Evolutionary conservation across 2,113 vertebrate genomes (phyloP).

Genomic region (Mellivora capensis): DNA sequence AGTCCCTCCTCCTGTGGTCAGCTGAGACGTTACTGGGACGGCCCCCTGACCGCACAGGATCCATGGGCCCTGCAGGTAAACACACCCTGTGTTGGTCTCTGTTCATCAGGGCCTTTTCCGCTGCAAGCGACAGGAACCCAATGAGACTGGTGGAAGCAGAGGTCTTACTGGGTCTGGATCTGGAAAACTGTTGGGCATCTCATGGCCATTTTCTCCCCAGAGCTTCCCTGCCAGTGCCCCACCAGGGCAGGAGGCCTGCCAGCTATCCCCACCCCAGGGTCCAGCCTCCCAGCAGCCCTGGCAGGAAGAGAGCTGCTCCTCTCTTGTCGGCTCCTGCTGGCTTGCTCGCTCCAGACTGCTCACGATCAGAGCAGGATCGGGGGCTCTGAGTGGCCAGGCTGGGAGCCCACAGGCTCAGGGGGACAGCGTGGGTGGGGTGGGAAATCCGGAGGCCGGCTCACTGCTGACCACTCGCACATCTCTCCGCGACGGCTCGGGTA

Average conservation of each 20-base stretch:
- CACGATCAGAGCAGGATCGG: not conserved
- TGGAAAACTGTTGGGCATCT: not conserved
- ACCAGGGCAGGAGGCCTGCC: not conserved
- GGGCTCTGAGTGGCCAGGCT: not conserved
- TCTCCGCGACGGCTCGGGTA: not conserved
- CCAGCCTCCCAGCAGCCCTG: not conserved
- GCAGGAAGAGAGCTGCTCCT: not conserved
- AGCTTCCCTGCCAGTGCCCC: not conserved
- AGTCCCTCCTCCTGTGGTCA: not conserved
- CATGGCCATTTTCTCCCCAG: not conserved
- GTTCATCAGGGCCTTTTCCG: not conserved
- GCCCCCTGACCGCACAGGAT: too few relatives aligned
- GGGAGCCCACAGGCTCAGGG: fast-evolving
- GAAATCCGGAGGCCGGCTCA: fast-evolving
- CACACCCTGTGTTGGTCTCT: not conserved
- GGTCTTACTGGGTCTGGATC: not conserved
- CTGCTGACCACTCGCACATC: too few relatives aligned
- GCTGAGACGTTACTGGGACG: not conserved
- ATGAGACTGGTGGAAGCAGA: not conserved
- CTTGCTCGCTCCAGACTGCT: not conserved
- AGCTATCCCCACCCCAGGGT: not conserved
- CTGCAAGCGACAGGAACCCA: not conserved
- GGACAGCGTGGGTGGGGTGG: not conserved
- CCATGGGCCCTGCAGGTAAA: not conserved
- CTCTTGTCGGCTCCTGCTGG: too few relatives aligned